Evolutionary conservation across 1,140 invertebrate species (phyloP), one percentile per base, ranked within the genome.

Genomic region (Drosophila pseudoananassae): DNA sequence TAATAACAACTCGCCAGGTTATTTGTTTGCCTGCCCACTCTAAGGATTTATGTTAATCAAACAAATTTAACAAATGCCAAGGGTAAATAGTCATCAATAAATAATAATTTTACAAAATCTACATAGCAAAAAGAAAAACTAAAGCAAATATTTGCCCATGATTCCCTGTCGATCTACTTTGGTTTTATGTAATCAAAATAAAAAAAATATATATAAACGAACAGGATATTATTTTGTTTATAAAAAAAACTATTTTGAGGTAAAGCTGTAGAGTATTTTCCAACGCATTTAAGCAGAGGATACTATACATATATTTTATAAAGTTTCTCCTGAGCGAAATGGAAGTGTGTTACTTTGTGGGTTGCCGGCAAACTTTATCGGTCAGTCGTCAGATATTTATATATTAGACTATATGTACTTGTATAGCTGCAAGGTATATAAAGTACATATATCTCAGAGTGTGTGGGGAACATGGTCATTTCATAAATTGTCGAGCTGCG

Each of bases 401-500:
- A 40, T 60, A 51, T 29, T 47, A 45, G 33, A 43, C 53, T 14
- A 15, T 20, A 14, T 23, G 45, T 23, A 46, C 31, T n/a, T 33
- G 33, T 50, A 56, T 59, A 20, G 3, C 43, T 4, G 23, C 12
- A n/a, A 54, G 50, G 15, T 40, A 38, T 43, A 7, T 59, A n/a
- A 36, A 40, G 36, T 27, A 27, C 5, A 38, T 43, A 5, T 14
- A 40, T 31, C 38, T n/a, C 2, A n/a, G 12, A n/a, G 29, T 25
- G 9, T 38, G 23, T 51, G 36, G 2, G n/a, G 14, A 53, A 43
- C 38, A 70, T 59, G 50, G 49, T 70, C 71, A 82, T 80, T 87
- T 85, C 78, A 85, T 85, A 85, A 85, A 87, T 85, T 78, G 78
- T 76, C 49, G 45, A 55, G 63, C 38, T 31, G 31, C 63, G 56